phyloP scores from a whole-genome alignment of 2,113 vertebrate species.

The Ophthalmolycus amberensis region DNA sequence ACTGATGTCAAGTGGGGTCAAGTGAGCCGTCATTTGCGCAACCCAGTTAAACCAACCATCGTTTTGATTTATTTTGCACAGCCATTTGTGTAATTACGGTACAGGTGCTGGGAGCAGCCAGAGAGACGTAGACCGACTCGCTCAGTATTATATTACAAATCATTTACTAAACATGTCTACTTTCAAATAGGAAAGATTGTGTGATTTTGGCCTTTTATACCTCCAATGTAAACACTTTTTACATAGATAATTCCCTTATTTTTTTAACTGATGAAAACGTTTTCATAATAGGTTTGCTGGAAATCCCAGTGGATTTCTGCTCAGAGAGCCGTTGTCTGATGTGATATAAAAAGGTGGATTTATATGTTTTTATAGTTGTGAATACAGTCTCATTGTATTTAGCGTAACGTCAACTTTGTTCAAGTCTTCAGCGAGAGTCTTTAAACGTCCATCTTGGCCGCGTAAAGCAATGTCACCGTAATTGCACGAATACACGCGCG shows the following conservation, averaged over 20 bases:
- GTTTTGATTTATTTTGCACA: background rate
- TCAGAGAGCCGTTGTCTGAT: background rate
- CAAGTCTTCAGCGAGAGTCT: background rate
- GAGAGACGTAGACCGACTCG: background rate
- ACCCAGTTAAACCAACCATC: background rate
- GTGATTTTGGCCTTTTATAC: background rate
- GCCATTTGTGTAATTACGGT: background rate
- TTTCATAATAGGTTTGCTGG: background rate
- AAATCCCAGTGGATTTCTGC: background rate
- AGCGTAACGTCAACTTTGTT: background rate
- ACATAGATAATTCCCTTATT: background rate
- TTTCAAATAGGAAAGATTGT: background rate
- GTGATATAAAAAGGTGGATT: background rate
- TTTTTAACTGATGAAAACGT: background rate
- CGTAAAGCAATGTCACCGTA: background rate
- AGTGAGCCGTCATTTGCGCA: background rate
- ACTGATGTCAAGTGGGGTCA: background rate
- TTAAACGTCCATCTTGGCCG: background rate
- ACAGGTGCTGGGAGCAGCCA: slow-evolving; percentile 24
- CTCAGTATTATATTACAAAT: background rate
- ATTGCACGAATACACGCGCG: background rate
- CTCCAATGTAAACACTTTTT: background rate
- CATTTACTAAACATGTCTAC: background rate
- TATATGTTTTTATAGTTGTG: background rate
- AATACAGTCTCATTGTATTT: background rate